Evolutionary conservation across 2,888 invertebrate species (phyloP), one percentile per base, ranked within the genome.

Genomic region (Dynastes hyllus): DNA sequence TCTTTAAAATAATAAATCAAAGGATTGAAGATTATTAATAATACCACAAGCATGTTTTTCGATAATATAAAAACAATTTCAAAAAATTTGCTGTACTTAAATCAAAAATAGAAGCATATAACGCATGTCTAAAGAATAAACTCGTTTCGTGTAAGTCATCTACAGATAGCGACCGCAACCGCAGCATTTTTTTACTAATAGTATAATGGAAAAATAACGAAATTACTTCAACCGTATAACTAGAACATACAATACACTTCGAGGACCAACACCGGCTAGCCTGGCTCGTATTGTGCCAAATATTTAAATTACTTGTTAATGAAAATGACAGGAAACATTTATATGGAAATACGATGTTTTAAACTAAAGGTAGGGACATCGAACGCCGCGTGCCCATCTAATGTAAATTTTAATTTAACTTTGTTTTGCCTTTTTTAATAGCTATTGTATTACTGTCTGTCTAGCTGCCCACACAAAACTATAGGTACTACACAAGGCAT

Each of bases 251-350:
- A 32, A 27, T 53, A 53, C 51, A 32, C n/a, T 53, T 51, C 51
- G 16, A 11, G 45, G 45, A 8, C 11, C 16, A 53, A 70, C 37
- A 53, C 51, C 51, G 51, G 16, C 53, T 27, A 70, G 13, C 51
- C 70, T 13, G 51, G 13, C 51, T 27, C 32, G 70, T 53, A 16
- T 51, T 53, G 70, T 70, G 53, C 70, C 70, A 70, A 53, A 70
- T 70, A 70, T 70, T 70, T 70, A 70, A 70, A 70, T 70, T 70
- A 70, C 70, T 70, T 53, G 53, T 70, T 70, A 70, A 70, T 70
- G 53, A 70, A 70, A 70, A 70, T 70, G 70, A 70, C 70, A 70
- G 70, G 70, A 70, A 70, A 70, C 70, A 70, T 70, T 70, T 70
- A 70, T 70, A 70, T 70, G 70, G 70, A 70, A 70, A 70, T 70